These are phyloP conservation scores for Apis laboriosa DNA, from an alignment of 1,140 invertebrate genomes.

Conservation along the genomic window DNA sequence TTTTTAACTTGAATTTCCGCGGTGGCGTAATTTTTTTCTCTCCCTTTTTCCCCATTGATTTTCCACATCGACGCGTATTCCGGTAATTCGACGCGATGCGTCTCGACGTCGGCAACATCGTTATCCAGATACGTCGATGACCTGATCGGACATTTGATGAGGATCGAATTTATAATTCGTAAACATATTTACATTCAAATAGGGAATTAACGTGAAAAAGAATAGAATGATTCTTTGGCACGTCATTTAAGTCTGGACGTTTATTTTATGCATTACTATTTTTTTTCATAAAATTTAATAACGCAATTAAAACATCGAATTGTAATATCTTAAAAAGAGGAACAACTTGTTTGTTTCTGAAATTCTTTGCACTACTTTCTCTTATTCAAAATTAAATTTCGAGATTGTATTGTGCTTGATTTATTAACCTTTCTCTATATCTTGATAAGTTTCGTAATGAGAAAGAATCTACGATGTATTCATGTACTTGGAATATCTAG, in stretches of 20 bases:
- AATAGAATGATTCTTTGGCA: no score
- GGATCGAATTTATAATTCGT: slow-evolving; percentile 7
- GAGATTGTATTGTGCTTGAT: no score
- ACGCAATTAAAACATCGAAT: background rate
- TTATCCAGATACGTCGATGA: slow-evolving; percentile 27
- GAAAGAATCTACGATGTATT: no score
- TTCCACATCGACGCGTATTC: slow-evolving; percentile 24
- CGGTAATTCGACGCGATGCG: slow-evolving; percentile 29
- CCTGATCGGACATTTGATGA: background rate
- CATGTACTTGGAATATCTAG: no score
- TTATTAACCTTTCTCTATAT: no score
- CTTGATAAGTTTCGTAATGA: no score
- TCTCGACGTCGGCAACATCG: slow-evolving; percentile 21
- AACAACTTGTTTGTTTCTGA: no score
- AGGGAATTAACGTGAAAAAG: slow-evolving; percentile 20
- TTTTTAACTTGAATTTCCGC: background rate
- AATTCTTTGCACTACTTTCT: no score
- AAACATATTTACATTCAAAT: slow-evolving; percentile 42
- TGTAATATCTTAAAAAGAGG: no score
- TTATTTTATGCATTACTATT: no score
- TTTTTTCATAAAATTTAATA: background rate
- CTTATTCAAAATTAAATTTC: no score
- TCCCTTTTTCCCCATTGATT: background rate
- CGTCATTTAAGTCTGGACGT: no score
- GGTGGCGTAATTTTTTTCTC: background rate